These are phyloP conservation scores for Andrena hattorfiana DNA, from an alignment of 2,888 invertebrate genomes.

Conservation along the genomic window DNA sequence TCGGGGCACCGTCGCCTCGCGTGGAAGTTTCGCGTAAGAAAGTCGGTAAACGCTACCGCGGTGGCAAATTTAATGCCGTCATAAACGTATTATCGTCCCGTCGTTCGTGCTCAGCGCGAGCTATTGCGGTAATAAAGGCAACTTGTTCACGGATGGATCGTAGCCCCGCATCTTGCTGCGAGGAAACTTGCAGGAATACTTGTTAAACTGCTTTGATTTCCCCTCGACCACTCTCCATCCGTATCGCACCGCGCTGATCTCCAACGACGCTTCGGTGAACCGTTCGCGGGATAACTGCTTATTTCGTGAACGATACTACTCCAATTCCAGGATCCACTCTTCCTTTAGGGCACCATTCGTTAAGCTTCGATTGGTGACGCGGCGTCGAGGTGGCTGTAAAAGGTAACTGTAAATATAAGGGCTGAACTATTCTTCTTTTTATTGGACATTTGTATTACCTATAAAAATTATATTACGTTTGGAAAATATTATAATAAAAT, in stretches of 20 bases:
- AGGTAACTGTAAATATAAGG: too few species aligned
- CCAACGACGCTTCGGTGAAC: not conserved
- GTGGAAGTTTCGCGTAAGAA: slow-evolving; percentile 47
- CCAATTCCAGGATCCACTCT: not conserved
- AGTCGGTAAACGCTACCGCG: slow-evolving; percentile 56
- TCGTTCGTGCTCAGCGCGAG: slow-evolving; percentile 51
- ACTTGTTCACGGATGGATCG: slow-evolving; percentile 57
- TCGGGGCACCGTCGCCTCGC: slow-evolving; percentile 14
- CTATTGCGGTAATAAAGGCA: slow-evolving; percentile 62
- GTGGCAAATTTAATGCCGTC: slow-evolving; percentile 69
- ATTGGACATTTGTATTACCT: too few species aligned
- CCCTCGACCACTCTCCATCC: not conserved
- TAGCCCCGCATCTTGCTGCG: slow-evolving; percentile 42
- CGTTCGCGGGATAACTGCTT: not conserved
- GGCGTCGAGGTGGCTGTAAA: too few species aligned
- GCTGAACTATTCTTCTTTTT: too few species aligned
- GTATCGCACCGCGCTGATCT: not conserved
- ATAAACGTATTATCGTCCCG: slow-evolving; percentile 71
- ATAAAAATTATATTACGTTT: too few species aligned
- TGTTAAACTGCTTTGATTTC: slow-evolving; percentile 43
- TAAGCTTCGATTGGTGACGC: too few species aligned
- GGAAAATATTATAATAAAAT: too few species aligned
- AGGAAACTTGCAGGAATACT: slow-evolving; percentile 44
- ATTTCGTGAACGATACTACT: not conserved
- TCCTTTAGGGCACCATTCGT: too few species aligned